Conservation (phyloP, 2,113 vertebrate genomes). For the Xenus cinereus region DNA sequence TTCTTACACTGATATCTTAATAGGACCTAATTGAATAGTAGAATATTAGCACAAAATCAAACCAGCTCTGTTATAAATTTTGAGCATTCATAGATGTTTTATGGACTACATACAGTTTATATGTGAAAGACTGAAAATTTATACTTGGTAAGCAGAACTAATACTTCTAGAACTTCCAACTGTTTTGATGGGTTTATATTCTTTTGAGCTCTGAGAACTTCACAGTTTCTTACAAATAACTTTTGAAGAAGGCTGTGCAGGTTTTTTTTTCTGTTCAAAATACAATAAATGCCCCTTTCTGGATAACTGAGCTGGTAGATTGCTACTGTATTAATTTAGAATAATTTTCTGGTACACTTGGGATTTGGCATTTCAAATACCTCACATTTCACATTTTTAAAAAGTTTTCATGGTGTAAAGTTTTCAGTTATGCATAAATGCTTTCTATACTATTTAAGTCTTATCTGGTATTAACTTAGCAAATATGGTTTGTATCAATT, state of each 20-base stretch:
- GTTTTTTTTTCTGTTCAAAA: neutral
- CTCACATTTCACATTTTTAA: neutral
- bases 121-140: neutral
- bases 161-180: neutral
- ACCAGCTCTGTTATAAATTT: neutral
- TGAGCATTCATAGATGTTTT: neutral
- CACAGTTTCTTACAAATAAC: neutral
- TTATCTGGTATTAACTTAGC: constrained; percentile 50
- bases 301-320: neutral
- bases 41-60: neutral
- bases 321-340: neutral
- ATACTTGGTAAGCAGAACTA: neutral
- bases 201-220: neutral
- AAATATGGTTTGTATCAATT: constrained; percentile 19
- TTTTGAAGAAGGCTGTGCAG: neutral
- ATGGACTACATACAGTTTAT: neutral
- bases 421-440: constrained; percentile 5
- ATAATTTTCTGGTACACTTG: neutral
- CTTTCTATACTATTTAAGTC: neutral
- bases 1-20: neutral
- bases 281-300: neutral
- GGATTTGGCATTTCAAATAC: neutral
- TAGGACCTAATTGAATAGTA: neutral
- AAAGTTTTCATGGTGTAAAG: neutral
- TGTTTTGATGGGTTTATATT: neutral